phyloP scores from a whole-genome alignment of 2,888 invertebrate genomes.

The Pyrgus malvae region DNA sequence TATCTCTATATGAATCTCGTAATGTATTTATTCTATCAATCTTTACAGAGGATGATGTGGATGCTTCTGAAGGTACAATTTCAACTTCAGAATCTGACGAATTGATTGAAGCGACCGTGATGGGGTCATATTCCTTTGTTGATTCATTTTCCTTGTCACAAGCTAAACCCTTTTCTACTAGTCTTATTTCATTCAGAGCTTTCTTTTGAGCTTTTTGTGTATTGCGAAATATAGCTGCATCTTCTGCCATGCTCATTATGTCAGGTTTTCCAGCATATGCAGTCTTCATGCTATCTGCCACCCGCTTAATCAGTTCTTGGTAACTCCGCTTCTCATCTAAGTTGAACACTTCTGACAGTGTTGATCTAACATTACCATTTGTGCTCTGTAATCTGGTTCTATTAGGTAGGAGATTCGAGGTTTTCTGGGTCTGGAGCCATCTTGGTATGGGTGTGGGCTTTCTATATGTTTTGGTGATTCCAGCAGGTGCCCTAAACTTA shows the following conservation, averaged over 20 bases:
- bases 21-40: conserved; percentile 80
- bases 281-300: conserved; percentile 53
- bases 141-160: conserved; percentile 53
- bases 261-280: conserved; percentile 48
- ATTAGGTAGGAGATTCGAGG: conserved; percentile 48
- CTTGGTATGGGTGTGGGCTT: conserved; percentile 55
- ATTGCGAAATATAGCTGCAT: conserved; percentile 57
- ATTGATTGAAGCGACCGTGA: conserved; percentile 70
- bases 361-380: conserved; percentile 61
- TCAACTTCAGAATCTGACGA: conserved; percentile 75
- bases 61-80: conserved; percentile 64
- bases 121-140: conserved; percentile 65
- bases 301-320: conserved; percentile 74
- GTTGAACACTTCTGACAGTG: conserved; percentile 76
- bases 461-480: conserved; percentile 66
- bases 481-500: conserved; percentile 62
- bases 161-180: conserved; percentile 53
- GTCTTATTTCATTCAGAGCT: conserved; percentile 59
- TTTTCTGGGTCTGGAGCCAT: conserved; percentile 58
- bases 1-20: conserved; percentile 78
- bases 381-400: conserved; percentile 53
- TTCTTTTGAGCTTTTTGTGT: conserved; percentile 61
- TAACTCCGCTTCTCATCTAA: conserved; percentile 82
- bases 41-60: conserved; percentile 61
- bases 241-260: conserved; percentile 59